Evolutionary conservation across 2,113 vertebrate species (phyloP), one percentile per base, ranked within the genome.

Genomic region (Numenius arquata): DNA sequence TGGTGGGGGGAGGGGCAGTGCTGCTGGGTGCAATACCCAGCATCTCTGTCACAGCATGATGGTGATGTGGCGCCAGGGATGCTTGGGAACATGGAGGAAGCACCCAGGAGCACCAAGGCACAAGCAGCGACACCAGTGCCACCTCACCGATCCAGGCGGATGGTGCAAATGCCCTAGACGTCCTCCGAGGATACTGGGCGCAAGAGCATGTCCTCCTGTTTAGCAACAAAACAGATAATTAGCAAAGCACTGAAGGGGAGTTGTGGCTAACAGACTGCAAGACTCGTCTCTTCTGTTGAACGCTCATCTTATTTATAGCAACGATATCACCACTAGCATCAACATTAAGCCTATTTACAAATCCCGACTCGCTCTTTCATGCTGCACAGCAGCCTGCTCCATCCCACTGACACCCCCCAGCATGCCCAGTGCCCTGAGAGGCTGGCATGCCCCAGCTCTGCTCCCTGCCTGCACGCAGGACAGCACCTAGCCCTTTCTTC

Each of bases 201-300:
- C 0, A 1, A 53, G 41, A 74, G 27, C 2, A 2, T 0, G 0
- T 32, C 56, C 43, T 58, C 32, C 41, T 3, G 0, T 71, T 81
- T 10, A 43, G 4, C 58, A 75, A 48, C 40, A n/a, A 73, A 76
- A 27, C 10, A 34, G 23, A 34, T 29, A 12, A 43, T 82, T 25
- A 53, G 45, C 59, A 45, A 77, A 53, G 50, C 22, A 11, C 45
- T 36, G 32, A 23, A 52, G 56, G 59, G 66, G 26, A 52, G 36
- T 16, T 94, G 68, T 40, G 73, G 76, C 70, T 85, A 32, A 34
- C 32, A 80, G 65, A 10, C 56, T 67, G 29, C 43, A 21, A 74
- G 65, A 40, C 34, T 77, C 5, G 0, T 38, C 26, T 76, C 43
- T 81, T 40, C 59, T 91, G 65, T 47, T 74, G 29, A 77, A 21